Conservation (phyloP, 1,140 invertebrate genomes). For the Atopsyche davidsoni region DNA sequence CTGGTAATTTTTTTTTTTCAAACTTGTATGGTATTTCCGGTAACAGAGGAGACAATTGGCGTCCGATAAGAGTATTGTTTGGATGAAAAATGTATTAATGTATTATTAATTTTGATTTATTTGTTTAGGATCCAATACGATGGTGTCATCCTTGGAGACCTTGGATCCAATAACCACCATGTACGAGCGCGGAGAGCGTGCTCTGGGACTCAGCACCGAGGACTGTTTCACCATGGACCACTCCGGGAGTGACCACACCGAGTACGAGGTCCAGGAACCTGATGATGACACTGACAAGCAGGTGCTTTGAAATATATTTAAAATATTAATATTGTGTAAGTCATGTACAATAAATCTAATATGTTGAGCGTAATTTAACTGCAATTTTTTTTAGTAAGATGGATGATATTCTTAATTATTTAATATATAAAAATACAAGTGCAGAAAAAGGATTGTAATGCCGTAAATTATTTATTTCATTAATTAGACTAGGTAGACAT, state of each 20-base stretch:
- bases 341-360: no score
- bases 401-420: no score
- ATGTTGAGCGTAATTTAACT: no score
- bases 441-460: no score
- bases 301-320: no score
- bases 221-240: slow-evolving; percentile 37
- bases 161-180: slow-evolving; percentile 51
- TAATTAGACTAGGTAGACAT: no score
- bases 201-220: slow-evolving; percentile 37
- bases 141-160: slow-evolving; percentile 65
- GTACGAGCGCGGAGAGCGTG: slow-evolving; percentile 30
- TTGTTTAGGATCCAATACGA: slow-evolving; percentile 59
- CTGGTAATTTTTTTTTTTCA: slow-evolving; percentile 37
- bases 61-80: background rate
- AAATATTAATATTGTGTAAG: no score
- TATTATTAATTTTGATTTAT: slow-evolving; percentile 1
- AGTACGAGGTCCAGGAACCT: slow-evolving; percentile 44
- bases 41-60: background rate
- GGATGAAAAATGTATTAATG: background rate
- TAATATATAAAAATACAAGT: no score
- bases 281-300: slow-evolving; percentile 35
- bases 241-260: slow-evolving; percentile 42
- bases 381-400: no score
- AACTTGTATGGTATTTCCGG: slow-evolving; percentile 6
- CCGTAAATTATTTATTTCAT: no score